A percentile compares a stretch with the other conserved stretches of the same genome.
Conservation (phyloP, 2,888 invertebrate genomes). For the Sympetrum striolatum region DNA sequence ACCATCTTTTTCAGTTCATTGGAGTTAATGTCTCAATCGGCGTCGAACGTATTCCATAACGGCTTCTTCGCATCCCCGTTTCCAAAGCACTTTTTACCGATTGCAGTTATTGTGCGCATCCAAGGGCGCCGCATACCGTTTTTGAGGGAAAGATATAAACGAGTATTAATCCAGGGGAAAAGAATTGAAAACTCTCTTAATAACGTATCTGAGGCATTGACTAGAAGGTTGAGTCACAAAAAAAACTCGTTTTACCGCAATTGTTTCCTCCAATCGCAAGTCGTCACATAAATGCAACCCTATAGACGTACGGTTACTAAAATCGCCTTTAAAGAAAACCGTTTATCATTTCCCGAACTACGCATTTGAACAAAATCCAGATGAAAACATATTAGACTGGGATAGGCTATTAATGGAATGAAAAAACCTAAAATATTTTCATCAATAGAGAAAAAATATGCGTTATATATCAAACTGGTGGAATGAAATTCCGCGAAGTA, state of each 20-base stretch:
- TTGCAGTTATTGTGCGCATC: neutral
- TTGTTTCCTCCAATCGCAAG: neutral
- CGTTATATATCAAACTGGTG: too few species aligned
- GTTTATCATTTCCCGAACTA: too few species aligned
- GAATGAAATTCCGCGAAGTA: too few species aligned
- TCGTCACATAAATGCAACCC: too few species aligned
- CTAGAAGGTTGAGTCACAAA: neutral
- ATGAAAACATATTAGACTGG: neutral
- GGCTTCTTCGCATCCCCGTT: neutral
- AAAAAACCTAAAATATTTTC: too few species aligned
- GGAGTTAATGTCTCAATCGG: neutral
- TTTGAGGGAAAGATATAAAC: neutral
- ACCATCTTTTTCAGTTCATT: neutral
- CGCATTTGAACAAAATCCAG: too few species aligned
- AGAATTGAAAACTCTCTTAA: neutral
- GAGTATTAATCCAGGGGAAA: neutral
- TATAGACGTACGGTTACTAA: too few species aligned
- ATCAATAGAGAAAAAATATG: too few species aligned
- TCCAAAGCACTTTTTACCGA: neutral
- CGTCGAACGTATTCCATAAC: neutral
- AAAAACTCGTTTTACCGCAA: neutral
- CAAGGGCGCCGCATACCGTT: neutral
- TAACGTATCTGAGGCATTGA: neutral
- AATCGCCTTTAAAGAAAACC: too few species aligned
- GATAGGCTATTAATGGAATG: too few species aligned